Evolutionary conservation across 1,140 invertebrate species (phyloP).

Genomic region (Anoplophora glabripennis): DNA sequence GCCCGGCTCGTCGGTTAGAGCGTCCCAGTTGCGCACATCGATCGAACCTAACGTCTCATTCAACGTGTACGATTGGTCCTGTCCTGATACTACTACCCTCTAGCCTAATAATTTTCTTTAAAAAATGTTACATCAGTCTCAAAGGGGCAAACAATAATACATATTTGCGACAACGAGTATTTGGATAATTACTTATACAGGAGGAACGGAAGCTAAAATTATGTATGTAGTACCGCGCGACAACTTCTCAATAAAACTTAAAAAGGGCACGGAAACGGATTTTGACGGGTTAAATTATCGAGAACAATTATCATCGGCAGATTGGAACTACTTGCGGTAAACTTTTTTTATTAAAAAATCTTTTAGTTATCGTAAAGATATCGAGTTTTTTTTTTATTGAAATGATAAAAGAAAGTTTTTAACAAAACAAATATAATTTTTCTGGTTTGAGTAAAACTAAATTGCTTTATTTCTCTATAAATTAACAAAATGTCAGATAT

Average conservation of each 20-base stretch:
- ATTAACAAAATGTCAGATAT: too few relatives aligned
- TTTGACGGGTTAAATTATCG: neutral
- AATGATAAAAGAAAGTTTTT: too few relatives aligned
- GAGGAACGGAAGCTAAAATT: constrained; percentile 35
- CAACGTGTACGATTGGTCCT: constrained; percentile 30
- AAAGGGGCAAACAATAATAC: constrained; percentile 45
- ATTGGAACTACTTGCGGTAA: too few relatives aligned
- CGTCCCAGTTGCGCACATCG: constrained; percentile 5
- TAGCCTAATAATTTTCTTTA: constrained; percentile 25
- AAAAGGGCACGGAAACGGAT: neutral
- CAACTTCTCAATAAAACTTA: constrained; percentile 2
- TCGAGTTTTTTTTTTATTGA: too few relatives aligned
- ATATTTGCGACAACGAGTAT: constrained; percentile 46
- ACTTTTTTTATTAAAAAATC: too few relatives aligned
- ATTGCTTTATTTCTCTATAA: too few relatives aligned
- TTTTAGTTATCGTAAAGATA: too few relatives aligned
- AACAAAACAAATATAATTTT: too few relatives aligned
- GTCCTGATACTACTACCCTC: constrained; percentile 30
- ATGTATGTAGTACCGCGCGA: constrained; percentile 14
- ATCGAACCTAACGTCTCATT: too few relatives aligned
- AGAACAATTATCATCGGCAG: neutral
- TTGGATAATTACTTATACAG: constrained; percentile 26
- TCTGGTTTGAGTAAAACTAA: too few relatives aligned
- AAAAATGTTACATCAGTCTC: constrained; percentile 47
- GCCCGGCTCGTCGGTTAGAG: constrained; percentile 5